Conservation (phyloP, 2,797 vertebrate genomes). For the Toxotes lorentzi region DNA sequence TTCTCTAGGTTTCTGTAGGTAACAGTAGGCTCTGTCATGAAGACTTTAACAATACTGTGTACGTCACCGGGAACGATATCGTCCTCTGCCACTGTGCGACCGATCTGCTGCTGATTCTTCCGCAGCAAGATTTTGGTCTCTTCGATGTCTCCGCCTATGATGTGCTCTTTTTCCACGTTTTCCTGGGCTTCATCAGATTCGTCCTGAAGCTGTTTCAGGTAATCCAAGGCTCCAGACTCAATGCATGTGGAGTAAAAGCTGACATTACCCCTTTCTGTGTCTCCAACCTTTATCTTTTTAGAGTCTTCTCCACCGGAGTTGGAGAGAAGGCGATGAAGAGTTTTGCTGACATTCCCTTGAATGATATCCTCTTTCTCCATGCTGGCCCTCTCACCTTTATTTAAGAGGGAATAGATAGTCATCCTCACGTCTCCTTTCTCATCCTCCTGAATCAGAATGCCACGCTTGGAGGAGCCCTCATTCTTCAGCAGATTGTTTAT, state of each 20-base stretch:
- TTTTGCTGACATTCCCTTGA: conserved; percentile 89
- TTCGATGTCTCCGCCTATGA: conserved; percentile 90
- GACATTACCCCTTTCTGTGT: conserved; percentile 92
- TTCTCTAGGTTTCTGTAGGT: conserved; percentile 83
- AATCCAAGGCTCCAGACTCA: conserved; percentile 93
- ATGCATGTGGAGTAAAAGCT: conserved; percentile 96
- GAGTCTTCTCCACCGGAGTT: conserved; percentile 81
- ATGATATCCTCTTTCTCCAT: conserved; percentile 87
- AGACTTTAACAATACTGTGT: conserved; percentile 87
- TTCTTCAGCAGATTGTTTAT: conserved; percentile 89
- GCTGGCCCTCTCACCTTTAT: conserved; percentile 81
- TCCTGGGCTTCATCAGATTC: conserved; percentile 76
- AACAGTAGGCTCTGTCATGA: conserved; percentile 87
- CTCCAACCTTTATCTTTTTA: conserved; percentile 85
- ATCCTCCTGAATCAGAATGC: conserved; percentile 94
- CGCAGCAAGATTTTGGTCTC: conserved; percentile 89
- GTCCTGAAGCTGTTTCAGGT: conserved; percentile 89
- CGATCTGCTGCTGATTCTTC: conserved; percentile 86
- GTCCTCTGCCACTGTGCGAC: conserved; percentile 87
- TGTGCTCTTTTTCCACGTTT: conserved; percentile 81
- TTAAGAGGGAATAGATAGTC: conserved; percentile 95
- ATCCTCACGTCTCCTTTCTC: conserved; percentile 94
- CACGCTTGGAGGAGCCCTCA: conserved; percentile 87
- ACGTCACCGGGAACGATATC: conserved; percentile 93
- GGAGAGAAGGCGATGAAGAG: conserved; percentile 89